These are phyloP conservation scores for Drosophila borealis DNA, from an alignment of 2,888 invertebrate species.

Conservation along the genomic window DNA sequence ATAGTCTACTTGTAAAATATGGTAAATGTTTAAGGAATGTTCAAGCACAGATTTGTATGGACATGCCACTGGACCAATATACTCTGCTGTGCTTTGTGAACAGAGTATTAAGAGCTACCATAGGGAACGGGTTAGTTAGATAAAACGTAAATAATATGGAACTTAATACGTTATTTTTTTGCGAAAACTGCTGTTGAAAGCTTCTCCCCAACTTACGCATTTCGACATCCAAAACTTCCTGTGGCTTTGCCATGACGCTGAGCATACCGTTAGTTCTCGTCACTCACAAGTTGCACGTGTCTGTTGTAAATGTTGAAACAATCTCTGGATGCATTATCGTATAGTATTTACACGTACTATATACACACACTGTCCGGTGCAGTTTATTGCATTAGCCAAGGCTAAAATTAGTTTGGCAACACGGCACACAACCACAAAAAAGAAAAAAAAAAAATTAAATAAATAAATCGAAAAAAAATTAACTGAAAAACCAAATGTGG, in stretches of 20 bases:
- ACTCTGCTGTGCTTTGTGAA: too few species aligned
- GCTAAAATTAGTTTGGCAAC: slow-evolving; percentile 52
- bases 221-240: slow-evolving; percentile 43
- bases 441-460: slow-evolving; percentile 7
- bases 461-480: background rate
- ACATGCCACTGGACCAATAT: too few species aligned
- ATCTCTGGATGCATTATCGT: slow-evolving; percentile 29
- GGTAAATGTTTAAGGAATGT: too few species aligned
- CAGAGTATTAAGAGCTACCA: too few species aligned
- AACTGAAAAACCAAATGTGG: slow-evolving; percentile 6
- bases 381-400: slow-evolving; percentile 35
- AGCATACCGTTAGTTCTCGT: slow-evolving; percentile 23
- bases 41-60: too few species aligned
- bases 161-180: background rate
- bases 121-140: too few species aligned
- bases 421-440: slow-evolving; percentile 16
- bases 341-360: background rate
- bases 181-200: background rate
- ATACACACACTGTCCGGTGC: slow-evolving; percentile 23
- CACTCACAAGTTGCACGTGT: slow-evolving; percentile 14
- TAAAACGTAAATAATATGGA: too few species aligned
- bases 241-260: slow-evolving; percentile 47
- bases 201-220: slow-evolving; percentile 41
- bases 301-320: slow-evolving; percentile 5
- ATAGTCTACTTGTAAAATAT: too few species aligned